Evolutionary conservation across 2,797 vertebrate genomes (phyloP).

Genomic region (Gallinago stenura): DNA sequence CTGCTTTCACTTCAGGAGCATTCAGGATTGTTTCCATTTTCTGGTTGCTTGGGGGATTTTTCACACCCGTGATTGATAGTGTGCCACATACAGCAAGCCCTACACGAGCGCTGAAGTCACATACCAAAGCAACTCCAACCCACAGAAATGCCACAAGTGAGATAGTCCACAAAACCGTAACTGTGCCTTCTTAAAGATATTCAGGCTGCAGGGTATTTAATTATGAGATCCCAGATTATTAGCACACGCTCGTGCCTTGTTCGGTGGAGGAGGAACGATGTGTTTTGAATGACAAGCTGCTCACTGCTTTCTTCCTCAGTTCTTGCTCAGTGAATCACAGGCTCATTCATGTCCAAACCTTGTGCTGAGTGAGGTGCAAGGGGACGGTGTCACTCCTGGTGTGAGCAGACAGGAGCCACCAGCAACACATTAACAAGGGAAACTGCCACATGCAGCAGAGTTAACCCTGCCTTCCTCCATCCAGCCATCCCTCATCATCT

Average conservation of each 20-base stretch:
- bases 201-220: conserved; percentile 57
- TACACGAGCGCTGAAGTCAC: background rate
- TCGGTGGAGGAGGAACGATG: background rate
- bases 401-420: background rate
- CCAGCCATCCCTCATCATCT: background rate
- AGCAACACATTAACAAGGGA: background rate
- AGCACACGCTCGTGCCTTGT: background rate
- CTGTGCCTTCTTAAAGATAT: background rate
- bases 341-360: background rate
- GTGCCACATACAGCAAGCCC: background rate
- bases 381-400: background rate
- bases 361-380: background rate
- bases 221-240: conserved; percentile 28
- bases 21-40: conserved; percentile 43
- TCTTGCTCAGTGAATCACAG: background rate
- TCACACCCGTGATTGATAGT: background rate
- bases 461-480: background rate
- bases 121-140: conserved; percentile 7
- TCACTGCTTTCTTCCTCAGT: background rate
- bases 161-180: background rate
- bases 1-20: conserved; percentile 36
- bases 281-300: background rate
- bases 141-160: conserved; percentile 13
- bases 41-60: conserved; percentile 43
- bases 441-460: rapidly evolving